These are phyloP conservation scores for Drosophila limbata DNA, from an alignment of 2,888 invertebrate species.

Conservation along the genomic window DNA sequence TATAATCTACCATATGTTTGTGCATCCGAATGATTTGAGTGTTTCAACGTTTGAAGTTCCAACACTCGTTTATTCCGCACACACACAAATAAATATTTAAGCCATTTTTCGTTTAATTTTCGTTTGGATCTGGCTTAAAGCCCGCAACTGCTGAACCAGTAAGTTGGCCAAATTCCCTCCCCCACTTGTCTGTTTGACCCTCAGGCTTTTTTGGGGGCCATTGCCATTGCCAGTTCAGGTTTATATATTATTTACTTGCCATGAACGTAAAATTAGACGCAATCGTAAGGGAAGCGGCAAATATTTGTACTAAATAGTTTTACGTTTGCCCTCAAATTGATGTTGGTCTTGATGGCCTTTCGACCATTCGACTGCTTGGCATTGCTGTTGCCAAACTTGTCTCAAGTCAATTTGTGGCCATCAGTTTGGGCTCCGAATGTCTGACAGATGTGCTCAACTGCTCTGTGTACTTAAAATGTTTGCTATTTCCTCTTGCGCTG, in stretches of 20 bases:
- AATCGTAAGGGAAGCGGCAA: slow-evolving; percentile 43
- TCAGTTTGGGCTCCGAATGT: slow-evolving; percentile 18
- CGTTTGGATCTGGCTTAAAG: slow-evolving; percentile 56
- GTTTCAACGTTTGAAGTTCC: slow-evolving; percentile 44
- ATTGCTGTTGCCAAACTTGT: slow-evolving; percentile 33
- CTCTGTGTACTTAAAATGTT: slow-evolving; percentile 39
- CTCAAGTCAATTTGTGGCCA: slow-evolving; percentile 70
- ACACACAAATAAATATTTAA: slow-evolving; percentile 50
- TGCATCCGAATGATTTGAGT: slow-evolving; percentile 16
- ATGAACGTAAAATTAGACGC: slow-evolving; percentile 64
- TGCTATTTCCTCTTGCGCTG: slow-evolving; percentile 48
- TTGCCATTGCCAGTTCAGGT: slow-evolving; percentile 35
- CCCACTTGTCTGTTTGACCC: background rate
- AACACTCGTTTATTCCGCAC: slow-evolving; percentile 19
- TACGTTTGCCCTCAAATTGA: slow-evolving; percentile 53
- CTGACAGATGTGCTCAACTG: slow-evolving; percentile 31
- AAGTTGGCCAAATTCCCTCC: slow-evolving; percentile 27
- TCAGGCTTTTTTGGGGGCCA: background rate
- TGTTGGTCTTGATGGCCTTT: slow-evolving; percentile 38
- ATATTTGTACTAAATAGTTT: slow-evolving; percentile 75
- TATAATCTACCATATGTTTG: slow-evolving; percentile 31
- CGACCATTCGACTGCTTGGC: slow-evolving; percentile 15
- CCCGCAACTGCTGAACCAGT: slow-evolving; percentile 64
- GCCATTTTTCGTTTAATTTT: slow-evolving; percentile 43
- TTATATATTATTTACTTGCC: slow-evolving; percentile 73